phyloP scores from a whole-genome alignment of 2,888 invertebrate species.

The Drosophila siamana region DNA sequence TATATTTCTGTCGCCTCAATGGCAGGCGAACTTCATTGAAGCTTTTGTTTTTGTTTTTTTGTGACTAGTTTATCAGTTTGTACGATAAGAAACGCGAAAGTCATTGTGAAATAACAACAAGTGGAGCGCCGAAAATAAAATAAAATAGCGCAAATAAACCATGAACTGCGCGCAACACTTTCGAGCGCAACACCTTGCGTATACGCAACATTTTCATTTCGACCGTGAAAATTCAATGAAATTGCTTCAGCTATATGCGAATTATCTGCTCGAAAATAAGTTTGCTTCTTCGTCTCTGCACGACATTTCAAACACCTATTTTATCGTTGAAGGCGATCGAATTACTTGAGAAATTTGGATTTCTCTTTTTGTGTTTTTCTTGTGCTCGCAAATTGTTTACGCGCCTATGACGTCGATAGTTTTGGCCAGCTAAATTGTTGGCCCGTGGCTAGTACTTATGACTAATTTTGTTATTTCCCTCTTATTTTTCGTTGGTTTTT shows the following conservation, averaged over 20 bases:
- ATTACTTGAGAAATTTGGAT: slow-evolving; percentile 1
- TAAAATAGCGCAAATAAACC: slow-evolving; percentile 9
- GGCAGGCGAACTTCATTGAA: slow-evolving; percentile 61
- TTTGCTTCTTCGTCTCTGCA: no score
- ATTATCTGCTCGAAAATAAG: background rate
- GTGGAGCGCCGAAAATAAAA: slow-evolving; percentile 6
- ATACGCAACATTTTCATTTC: slow-evolving; percentile 32
- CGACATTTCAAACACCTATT: no score
- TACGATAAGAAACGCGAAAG: slow-evolving; percentile 54
- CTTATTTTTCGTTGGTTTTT: slow-evolving; percentile 25
- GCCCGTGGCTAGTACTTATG: slow-evolving; percentile 36
- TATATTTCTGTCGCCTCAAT: slow-evolving; percentile 41
- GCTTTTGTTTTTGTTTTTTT: no score
- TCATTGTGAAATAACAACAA: slow-evolving; percentile 47
- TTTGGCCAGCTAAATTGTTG: slow-evolving; percentile 18
- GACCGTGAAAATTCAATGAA: background rate
- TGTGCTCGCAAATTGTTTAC: slow-evolving; percentile 24
- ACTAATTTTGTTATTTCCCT: slow-evolving; percentile 7
- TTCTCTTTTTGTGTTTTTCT: slow-evolving; percentile 20
- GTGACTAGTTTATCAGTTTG: slow-evolving; percentile 64
- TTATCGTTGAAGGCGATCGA: background rate
- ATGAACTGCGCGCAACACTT: background rate
- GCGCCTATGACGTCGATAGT: slow-evolving; percentile 60
- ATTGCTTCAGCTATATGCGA: no score
- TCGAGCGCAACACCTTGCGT: slow-evolving; percentile 14